Conservation (phyloP, 2,888 invertebrate genomes). For the Nephrotoma appendiculata region DNA sequence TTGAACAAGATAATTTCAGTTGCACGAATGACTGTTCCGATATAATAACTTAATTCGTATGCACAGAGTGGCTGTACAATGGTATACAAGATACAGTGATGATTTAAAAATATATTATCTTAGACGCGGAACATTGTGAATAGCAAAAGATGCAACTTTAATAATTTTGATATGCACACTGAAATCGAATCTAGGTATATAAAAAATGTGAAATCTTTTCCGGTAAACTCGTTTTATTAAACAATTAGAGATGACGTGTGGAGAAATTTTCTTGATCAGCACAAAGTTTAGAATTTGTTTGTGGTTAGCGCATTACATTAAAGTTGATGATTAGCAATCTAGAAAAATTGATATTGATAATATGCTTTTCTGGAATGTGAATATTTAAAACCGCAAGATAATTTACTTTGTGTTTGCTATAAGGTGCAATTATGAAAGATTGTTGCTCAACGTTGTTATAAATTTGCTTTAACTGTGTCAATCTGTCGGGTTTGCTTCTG, state of each 20-base stretch:
- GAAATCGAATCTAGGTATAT: neutral
- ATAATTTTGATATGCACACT: neutral
- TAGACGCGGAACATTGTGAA: neutral
- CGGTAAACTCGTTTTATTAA: neutral
- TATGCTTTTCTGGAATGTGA: neutral
- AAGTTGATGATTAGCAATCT: neutral
- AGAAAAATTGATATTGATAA: neutral
- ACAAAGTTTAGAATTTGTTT: neutral
- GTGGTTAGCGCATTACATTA: neutral
- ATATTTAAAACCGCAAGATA: neutral
- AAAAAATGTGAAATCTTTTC: neutral
- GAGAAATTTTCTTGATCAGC: neutral
- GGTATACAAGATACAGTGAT: neutral
- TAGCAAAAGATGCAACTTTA: neutral
- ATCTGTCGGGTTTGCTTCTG: neutral
- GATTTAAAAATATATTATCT: neutral
- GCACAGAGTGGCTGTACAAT: neutral
- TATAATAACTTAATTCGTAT: neutral
- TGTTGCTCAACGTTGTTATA: neutral
- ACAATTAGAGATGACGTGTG: neutral
- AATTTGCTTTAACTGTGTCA: neutral
- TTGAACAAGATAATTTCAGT: neutral
- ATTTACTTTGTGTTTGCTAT: neutral
- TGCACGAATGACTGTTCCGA: neutral
- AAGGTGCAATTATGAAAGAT: neutral